phyloP scores from a whole-genome alignment of 1,140 invertebrate genomes.

The Steinernema khuongi region DNA sequence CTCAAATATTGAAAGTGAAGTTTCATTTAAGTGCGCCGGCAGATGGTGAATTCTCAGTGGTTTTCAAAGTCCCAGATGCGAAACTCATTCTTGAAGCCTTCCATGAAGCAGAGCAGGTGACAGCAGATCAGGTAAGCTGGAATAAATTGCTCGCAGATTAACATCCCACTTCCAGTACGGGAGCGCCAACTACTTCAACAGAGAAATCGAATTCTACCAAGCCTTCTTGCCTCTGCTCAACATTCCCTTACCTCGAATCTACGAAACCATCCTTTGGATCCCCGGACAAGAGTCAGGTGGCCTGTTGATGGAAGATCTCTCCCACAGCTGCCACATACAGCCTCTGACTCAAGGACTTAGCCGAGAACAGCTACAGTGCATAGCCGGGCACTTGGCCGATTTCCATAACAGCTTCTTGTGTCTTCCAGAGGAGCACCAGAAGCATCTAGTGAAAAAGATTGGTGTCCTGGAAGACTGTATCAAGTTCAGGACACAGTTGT shows the following conservation, averaged over 20 bases:
- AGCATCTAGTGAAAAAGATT: background rate
- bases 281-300: background rate
- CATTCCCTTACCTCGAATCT: background rate
- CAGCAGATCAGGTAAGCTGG: background rate
- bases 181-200: background rate
- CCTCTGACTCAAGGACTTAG: background rate
- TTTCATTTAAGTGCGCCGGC: too few relatives aligned
- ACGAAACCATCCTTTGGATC: background rate
- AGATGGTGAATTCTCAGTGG: too few relatives aligned
- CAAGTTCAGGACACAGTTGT: background rate
- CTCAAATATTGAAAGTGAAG: too few relatives aligned
- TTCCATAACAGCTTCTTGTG: background rate
- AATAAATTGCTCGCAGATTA: background rate
- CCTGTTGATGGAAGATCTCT: conserved; percentile 3
- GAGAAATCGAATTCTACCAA: conserved; percentile 2
- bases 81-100: background rate
- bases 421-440: background rate
- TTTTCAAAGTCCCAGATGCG: too few relatives aligned
- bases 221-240: background rate
- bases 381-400: background rate
- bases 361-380: background rate
- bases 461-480: background rate
- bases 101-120: background rate
- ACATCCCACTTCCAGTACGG: background rate
- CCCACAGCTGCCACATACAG: background rate